Base-by-base conservation (phyloP, 2,888 invertebrate species). In the Thymelicus sylvestris region DNA sequence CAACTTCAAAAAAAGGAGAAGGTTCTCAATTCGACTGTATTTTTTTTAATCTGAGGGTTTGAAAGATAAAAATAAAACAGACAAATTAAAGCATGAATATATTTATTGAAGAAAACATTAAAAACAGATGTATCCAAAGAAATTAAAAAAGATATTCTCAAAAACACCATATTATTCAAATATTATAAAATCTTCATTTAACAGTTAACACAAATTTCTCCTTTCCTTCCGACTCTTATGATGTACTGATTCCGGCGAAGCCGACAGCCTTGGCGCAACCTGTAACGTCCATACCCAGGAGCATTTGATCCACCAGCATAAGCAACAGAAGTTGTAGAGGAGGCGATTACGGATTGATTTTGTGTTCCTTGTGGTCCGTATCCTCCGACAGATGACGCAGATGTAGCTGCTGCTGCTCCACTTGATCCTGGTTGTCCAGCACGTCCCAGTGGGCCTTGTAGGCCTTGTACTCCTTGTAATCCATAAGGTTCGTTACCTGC, bases 51-150 rank as follows among this genome's bases (percentile, higher is more conserved):
- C 3, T 2, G 24, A 2, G 3, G 24, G 31, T 31, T 31, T 3
- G 31, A 31, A 31, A 31, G 1, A 5, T 3, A 31, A 31, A 31
- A 31, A 31, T 31, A 31, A 1, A 44, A 44, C 2, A 44, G 0
- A 8, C 12, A 12, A 8, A 44, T 12, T 44, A 10, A 44, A 0
- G 8, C 44, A 12, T 44, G 3, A 44, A 12, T 44, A 0, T 4
- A 12, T 44, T 44, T 44, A 44, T 44, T 12, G 8, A 44, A 44
- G 8, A 12, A 44, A 10, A 12, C 8, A 12, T 0, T 0, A 65
- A 77, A 82, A 87, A 19, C 19, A 86, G 85, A 89, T 89, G 90
- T 87, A 89, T 87, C 86, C 85, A 81, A 67, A 68, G 52, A 72
- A 74, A 73, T 73, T 64, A 48, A 39, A 19, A 52, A 65, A 15